Conservation (phyloP, 2,113 vertebrate species). For the Coreoperca whiteheadi region DNA sequence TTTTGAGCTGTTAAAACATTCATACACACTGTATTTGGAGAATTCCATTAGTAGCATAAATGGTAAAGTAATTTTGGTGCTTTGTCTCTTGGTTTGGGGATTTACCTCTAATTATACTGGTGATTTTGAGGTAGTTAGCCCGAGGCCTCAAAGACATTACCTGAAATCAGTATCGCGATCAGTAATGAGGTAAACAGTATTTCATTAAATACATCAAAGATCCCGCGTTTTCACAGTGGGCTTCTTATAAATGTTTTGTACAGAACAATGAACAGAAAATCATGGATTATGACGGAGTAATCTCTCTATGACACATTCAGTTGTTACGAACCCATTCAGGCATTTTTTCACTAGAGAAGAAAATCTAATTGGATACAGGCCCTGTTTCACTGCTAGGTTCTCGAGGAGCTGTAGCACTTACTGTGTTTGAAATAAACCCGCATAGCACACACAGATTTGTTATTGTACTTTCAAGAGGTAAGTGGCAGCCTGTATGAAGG, state of each 20-base stretch:
- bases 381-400: background rate
- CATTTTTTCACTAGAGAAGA: background rate
- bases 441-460: background rate
- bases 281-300: background rate
- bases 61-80: background rate
- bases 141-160: background rate
- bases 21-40: no score
- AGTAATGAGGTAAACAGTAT: no score
- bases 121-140: background rate
- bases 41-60: no score
- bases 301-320: background rate
- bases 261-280: background rate
- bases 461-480: background rate
- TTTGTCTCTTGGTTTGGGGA: background rate
- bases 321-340: background rate
- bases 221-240: background rate
- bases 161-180: background rate
- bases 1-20: background rate
- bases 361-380: background rate
- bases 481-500: background rate
- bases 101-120: background rate
- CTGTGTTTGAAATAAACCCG: background rate
- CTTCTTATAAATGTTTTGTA: background rate
- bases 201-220: background rate
- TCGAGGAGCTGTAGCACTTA: background rate